Evolutionary conservation across 2,888 invertebrate species (phyloP), one percentile per base, ranked within the genome.

Genomic region (Acanthacorydalis orientalis): DNA sequence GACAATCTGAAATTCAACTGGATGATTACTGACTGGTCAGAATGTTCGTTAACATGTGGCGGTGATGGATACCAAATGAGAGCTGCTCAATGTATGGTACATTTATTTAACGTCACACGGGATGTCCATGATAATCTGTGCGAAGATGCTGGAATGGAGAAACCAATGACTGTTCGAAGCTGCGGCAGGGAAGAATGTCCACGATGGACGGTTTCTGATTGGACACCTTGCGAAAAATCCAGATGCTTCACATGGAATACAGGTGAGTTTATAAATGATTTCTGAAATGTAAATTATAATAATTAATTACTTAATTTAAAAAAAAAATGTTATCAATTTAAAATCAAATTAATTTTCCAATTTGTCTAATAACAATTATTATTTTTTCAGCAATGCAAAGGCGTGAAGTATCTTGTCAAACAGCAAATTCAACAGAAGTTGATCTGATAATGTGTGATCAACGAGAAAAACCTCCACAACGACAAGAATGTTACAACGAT

Each of bases 21-120:
- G 90, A 72, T 77, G 59, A 76, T 82, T 10, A 81, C 83, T 1
- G 80, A 83, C 9, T 95, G 93, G 93, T 83, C 89, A 0, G 73
- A 77, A 11, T 93, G 93, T 61, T 86, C 84, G 1, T 81, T 83
- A 53, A 78, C 78, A 1, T 93, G 92, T 57, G 87, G 87, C 1
- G 80, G 81, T 39, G 74, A 74, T 47, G 90, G 89, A 1, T 72
- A 73, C 52, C 72, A 80, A 72, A 78, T 79, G 61, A 74, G 82
- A 55, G 78, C 76, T 46, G 78, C 78, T 1, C 75, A 83, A 50
- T 85, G 86, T 59, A 78, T 85, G 64, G 83, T 67, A 31, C 66
- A 68, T 34, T 57, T 72, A 10, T 65, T 71, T 53, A 75, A 77
- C 55, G 65, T 67, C 9, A 72, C 73, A 1, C 70, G 73, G 51